A percentile compares a stretch with the other conserved stretches of the same genome.
Conservation (phyloP, 2,113 vertebrate species). For the Cariama cristata region DNA sequence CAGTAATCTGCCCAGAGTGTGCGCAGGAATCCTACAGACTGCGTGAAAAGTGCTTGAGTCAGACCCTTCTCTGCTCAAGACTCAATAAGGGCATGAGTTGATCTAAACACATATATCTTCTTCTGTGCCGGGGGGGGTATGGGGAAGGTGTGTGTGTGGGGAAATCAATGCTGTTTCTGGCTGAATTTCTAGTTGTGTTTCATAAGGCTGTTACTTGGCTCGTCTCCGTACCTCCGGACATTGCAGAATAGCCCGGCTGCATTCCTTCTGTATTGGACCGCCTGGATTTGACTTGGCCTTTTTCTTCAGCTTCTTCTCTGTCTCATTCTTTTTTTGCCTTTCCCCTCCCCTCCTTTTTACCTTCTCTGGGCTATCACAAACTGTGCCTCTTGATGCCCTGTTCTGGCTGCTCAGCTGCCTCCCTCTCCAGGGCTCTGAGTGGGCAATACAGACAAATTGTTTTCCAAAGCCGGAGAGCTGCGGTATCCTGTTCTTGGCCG, state of each 20-base stretch:
- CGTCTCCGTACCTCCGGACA: not conserved
- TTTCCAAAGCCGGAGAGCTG: not conserved
- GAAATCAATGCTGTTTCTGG: not conserved
- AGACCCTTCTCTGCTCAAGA: slow-evolving; percentile 31
- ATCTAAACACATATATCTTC: slow-evolving; percentile 37
- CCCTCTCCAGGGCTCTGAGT: not conserved
- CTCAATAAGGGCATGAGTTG: slow-evolving; percentile 17
- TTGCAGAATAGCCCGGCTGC: not conserved
- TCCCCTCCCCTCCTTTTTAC: not conserved
- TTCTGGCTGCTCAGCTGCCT: not conserved
- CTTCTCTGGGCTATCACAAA: not conserved
- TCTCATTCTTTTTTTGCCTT: not conserved
- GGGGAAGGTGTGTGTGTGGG: too few relatives aligned
- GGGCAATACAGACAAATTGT: not conserved
- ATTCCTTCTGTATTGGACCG: not conserved
- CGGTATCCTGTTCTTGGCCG: not conserved
- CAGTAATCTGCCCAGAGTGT: not conserved
- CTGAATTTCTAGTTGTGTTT: slow-evolving; percentile 29
- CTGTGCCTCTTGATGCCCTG: not conserved
- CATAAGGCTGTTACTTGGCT: not conserved
- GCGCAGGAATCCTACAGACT: not conserved
- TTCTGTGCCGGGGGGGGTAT: not conserved
- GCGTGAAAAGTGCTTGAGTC: slow-evolving; percentile 35
- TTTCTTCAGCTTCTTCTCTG: not conserved
- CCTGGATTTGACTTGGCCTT: not conserved